These are phyloP conservation scores for Propithecus coquereli DNA, from an alignment of 2,113 vertebrate genomes.

Conservation along the genomic window DNA sequence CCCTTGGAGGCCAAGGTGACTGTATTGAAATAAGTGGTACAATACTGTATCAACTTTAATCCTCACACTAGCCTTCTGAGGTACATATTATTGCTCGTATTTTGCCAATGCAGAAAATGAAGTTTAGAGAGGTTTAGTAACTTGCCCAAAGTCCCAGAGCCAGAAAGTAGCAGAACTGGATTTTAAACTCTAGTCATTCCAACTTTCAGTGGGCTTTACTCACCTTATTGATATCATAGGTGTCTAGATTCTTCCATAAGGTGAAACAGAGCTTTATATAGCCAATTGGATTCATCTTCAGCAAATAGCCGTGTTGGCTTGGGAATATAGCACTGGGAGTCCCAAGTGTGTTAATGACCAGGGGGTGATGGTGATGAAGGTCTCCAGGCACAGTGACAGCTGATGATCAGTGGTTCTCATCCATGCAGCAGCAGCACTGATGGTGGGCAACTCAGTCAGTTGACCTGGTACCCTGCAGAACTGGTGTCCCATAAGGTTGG, in stretches of 20 bases:
- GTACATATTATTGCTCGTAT: not conserved
- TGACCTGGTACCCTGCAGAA: not conserved
- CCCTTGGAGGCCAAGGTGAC: not conserved
- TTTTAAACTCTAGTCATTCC: not conserved
- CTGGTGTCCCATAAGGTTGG: not conserved
- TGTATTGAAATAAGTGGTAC: not conserved
- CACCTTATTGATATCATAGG: not conserved
- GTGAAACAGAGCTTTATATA: not conserved
- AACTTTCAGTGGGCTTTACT: not conserved
- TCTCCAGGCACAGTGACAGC: not conserved
- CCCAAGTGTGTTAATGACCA: not conserved
- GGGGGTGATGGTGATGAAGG: too few relatives aligned
- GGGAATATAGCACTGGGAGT: not conserved
- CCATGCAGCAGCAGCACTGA: rapidly evolving
- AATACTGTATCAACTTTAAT: not conserved
- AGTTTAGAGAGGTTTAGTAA: not conserved
- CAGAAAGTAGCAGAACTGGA: not conserved
- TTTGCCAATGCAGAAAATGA: not conserved
- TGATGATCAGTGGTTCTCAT: not conserved
- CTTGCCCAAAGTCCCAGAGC: not conserved
- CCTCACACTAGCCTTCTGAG: not conserved
- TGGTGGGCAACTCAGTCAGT: too few relatives aligned
- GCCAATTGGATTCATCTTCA: not conserved
- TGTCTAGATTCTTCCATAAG: not conserved
- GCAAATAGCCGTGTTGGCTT: not conserved